These are phyloP conservation scores for Drosophila baimaii DNA, from an alignment of 1,140 invertebrate species.

Conservation along the genomic window DNA sequence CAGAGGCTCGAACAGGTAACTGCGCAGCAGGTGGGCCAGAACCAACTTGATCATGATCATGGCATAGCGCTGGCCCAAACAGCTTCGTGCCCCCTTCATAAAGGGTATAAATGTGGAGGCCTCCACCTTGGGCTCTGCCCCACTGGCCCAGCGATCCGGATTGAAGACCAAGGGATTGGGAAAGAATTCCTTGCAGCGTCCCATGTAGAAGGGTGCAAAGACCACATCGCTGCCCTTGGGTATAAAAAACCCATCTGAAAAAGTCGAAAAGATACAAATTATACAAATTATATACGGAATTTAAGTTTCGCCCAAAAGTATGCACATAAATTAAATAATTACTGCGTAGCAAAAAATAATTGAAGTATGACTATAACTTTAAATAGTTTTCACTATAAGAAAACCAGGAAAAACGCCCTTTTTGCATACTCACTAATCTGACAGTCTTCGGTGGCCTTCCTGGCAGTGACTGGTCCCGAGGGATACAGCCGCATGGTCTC, in stretches of 20 bases:
- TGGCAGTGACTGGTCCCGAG: slow-evolving; percentile 90
- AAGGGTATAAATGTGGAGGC: slow-evolving; percentile 88
- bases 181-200: slow-evolving; percentile 85
- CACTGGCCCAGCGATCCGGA: slow-evolving; percentile 89
- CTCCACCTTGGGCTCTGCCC: slow-evolving; percentile 82
- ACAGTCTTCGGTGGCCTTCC: slow-evolving; percentile 79
- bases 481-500: slow-evolving; percentile 91
- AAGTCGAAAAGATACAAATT: background rate
- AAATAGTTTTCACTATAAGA: too few species aligned
- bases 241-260: slow-evolving; percentile 62
- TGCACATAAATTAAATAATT: too few species aligned
- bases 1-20: slow-evolving; percentile 70
- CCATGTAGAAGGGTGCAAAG: slow-evolving; percentile 68
- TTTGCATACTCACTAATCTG: slow-evolving; percentile 54
- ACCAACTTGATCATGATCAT: slow-evolving; percentile 74
- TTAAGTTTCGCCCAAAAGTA: too few species aligned
- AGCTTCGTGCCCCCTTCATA: slow-evolving; percentile 88
- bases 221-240: slow-evolving; percentile 66
- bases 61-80: slow-evolving; percentile 86
- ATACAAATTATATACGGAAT: too few species aligned
- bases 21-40: slow-evolving; percentile 63
- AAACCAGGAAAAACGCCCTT: background rate
- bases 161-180: slow-evolving; percentile 90
- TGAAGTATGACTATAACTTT: background rate
- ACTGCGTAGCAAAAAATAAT: too few species aligned